Evolutionary conservation across 2,113 vertebrate species (phyloP).

Genomic region (Xiphophorus couchianus): DNA sequence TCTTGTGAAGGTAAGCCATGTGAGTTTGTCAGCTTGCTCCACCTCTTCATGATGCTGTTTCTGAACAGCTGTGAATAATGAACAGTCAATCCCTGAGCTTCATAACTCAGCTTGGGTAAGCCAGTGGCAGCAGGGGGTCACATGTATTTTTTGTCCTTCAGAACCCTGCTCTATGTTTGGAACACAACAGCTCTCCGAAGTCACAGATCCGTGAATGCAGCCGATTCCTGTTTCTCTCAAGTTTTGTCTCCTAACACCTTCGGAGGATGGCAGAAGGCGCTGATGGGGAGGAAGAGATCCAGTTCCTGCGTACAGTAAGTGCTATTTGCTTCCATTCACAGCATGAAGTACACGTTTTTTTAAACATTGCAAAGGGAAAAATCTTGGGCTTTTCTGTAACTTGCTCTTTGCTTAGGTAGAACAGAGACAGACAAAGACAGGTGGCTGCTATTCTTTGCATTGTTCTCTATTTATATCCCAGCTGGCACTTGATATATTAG

Average conservation of each 20-base stretch:
- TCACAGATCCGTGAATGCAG: constrained; percentile 15
- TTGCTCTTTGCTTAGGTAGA: constrained; percentile 11
- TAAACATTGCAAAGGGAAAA: not conserved
- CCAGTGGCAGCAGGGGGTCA: constrained; percentile 20
- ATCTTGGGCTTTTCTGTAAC: constrained; percentile 3
- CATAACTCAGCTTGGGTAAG: constrained; percentile 45
- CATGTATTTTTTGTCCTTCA: constrained; percentile 50
- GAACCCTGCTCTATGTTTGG: constrained; percentile 25
- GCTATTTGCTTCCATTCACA: constrained; percentile 41
- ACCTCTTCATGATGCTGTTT: constrained; percentile 65
- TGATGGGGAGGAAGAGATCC: constrained; percentile 92
- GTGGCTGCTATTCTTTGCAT: constrained; percentile 71
- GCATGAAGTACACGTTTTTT: not conserved
- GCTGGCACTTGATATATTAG: constrained; percentile 41
- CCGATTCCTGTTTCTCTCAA: constrained; percentile 24
- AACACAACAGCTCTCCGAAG: constrained; percentile 12
- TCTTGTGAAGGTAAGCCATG: no score
- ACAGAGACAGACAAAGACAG: constrained; percentile 72
- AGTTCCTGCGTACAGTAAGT: constrained; percentile 92
- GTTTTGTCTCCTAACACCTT: constrained; percentile 37
- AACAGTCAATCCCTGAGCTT: constrained; percentile 58
- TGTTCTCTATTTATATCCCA: constrained; percentile 82
- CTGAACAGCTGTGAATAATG: constrained; percentile 48
- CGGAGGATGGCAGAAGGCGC: constrained; percentile 88
- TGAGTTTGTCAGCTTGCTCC: constrained; percentile 54